Evolutionary conservation across 2,888 invertebrate species (phyloP), one percentile per base, ranked within the genome.

Genomic region (Caenorhabditis panamensis): DNA sequence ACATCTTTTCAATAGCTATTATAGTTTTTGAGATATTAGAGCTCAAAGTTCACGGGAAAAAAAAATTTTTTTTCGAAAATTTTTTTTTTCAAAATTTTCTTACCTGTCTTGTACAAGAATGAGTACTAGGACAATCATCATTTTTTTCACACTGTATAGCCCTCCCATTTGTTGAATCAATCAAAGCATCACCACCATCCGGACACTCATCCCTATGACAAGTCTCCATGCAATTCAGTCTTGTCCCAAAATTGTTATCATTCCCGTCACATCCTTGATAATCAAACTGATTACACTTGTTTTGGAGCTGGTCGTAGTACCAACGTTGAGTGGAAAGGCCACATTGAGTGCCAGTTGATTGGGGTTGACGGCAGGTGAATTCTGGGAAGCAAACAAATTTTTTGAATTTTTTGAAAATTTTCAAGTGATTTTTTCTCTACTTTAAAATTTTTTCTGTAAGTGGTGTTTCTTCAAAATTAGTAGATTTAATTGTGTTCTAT

Each of bases 241-340:
- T 82, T 16, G 82, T 82, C 26, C 64, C 78, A 69, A 89, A 89
- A 59, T 87, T 87, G 72, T 89, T 89, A 28, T 84, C 82, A 63
- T 89, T 89, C 16, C 87, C 89, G 37, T 87, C 87, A 41, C 88
- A 89, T 11, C 88, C 88, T 22, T 72, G 69, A 68, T 81, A 89
- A 18, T 81, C 82, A 72, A 89, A 89, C 8, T 88, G 79, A 54
- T 76, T 69, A 47, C 89, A 89, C 11, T 75, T 54, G 16, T 82
- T 77, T 9, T 79, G 49, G n/a, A 69, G 37, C 11, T 75, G 53
- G 53, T 88, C 88, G 68, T 82, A 88, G 62, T 66, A 77, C 93
- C 92, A 97, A 96, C 93, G 97, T 96, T 95, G 94, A 96, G 82
- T 96, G 0, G 73, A 62, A 44, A 69, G 54, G 22, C 78, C 80